A percentile compares a stretch with the other conserved stretches of the same genome.
Evolutionary conservation across 2,797 vertebrate species (phyloP).

Genomic region (Helicolenus hilgendorfi): DNA sequence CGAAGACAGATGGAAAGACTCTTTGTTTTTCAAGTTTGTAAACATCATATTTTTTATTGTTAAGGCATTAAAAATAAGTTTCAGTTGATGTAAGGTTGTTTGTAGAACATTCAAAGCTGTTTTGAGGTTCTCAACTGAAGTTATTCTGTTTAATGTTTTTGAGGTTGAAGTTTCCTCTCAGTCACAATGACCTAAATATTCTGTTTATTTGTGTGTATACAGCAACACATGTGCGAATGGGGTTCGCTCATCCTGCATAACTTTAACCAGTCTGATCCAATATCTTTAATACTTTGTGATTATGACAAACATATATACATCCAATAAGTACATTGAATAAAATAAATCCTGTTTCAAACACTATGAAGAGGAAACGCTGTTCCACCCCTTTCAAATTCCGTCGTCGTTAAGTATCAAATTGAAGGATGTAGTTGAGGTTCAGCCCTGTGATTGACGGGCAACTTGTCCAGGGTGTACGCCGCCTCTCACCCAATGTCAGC

Average conservation of each 20-base stretch:
- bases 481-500: neutral
- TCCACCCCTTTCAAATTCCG: slow-evolving; percentile 59
- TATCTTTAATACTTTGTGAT: neutral
- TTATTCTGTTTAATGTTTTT: slow-evolving; percentile 67
- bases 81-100: slow-evolving; percentile 31
- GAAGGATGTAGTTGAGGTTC: slow-evolving; percentile 71
- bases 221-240: slow-evolving; percentile 1
- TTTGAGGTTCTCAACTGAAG: slow-evolving; percentile 33
- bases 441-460: neutral
- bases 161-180: slow-evolving; percentile 37
- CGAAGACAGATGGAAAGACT: neutral
- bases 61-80: neutral
- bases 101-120: slow-evolving; percentile 23
- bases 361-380: slow-evolving; percentile 28
- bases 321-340: neutral
- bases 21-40: neutral
- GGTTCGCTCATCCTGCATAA: neutral
- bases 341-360: slow-evolving; percentile 30
- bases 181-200: slow-evolving; percentile 71
- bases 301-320: neutral
- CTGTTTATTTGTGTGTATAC: slow-evolving; percentile 47
- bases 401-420: slow-evolving; percentile 80
- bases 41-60: slow-evolving; percentile 10
- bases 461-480: neutral
- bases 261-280: neutral